Percentiles rank a stretch among this genome's conserved stretches.
Evolutionary conservation across 2,888 invertebrate genomes (phyloP).

Genomic region (Phlogophora meticulosa): DNA sequence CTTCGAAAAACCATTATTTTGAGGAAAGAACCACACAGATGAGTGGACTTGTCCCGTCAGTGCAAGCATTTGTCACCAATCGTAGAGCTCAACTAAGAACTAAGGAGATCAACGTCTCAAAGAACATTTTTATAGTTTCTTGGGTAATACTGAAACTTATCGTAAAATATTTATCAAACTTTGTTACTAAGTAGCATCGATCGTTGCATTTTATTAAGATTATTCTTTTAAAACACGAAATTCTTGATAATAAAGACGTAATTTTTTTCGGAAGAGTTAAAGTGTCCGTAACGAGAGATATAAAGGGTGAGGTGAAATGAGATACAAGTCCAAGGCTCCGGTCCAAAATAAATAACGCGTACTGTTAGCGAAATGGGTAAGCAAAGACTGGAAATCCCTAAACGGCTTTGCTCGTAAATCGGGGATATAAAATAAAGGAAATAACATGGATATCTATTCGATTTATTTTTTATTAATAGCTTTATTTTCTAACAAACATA

Average conservation of each 20-base stretch:
- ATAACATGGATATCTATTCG: constrained; percentile 40
- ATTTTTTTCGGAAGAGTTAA: constrained; percentile 5
- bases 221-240: too few species aligned
- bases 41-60: too few species aligned
- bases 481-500: neutral
- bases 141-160: too few species aligned
- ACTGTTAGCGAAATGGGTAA: constrained; percentile 69
- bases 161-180: too few species aligned
- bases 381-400: constrained; percentile 68
- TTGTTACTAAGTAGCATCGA: too few species aligned
- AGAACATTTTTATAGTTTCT: too few species aligned
- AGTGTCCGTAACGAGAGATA: constrained; percentile 10
- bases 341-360: constrained; percentile 68
- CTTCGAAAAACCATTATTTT: too few species aligned
- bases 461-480: constrained; percentile 28
- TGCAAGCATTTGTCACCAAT: too few species aligned
- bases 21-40: too few species aligned
- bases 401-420: constrained; percentile 66
- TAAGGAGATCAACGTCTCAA: too few species aligned
- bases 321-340: constrained; percentile 61
- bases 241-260: neutral
- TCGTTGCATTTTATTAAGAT: too few species aligned
- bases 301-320: constrained; percentile 53
- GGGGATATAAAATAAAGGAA: constrained; percentile 59
- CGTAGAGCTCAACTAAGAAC: too few species aligned